phyloP scores from a whole-genome alignment of 2,113 vertebrate genomes.

The Anarhynchus alexandrinus region DNA sequence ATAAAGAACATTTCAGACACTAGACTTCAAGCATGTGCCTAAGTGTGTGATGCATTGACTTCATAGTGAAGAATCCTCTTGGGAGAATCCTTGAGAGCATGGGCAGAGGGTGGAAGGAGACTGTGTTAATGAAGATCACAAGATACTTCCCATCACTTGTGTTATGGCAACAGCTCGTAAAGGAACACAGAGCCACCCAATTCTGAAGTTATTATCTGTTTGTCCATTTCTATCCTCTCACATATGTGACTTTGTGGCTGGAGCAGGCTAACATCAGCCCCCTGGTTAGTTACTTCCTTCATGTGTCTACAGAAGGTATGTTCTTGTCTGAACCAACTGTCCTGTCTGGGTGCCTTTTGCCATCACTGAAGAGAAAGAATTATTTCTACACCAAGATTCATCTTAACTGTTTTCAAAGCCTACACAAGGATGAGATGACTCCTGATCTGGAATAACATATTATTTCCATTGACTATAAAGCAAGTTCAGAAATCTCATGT shows the following conservation, averaged over 20 bases:
- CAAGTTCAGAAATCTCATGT: not conserved
- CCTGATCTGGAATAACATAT: not conserved
- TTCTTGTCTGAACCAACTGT: not conserved
- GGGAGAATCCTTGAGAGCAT: not conserved
- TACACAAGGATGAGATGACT: not conserved
- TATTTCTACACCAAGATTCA: not conserved
- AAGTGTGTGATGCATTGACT: not conserved
- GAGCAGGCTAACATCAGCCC: not conserved
- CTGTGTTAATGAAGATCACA: not conserved
- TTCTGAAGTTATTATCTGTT: not conserved
- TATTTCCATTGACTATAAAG: not conserved
- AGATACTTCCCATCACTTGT: not conserved
- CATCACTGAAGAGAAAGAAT: not conserved
- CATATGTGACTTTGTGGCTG: not conserved
- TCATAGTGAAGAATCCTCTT: not conserved
- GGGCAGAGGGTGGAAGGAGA: not conserved
- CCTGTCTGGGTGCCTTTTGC: not conserved
- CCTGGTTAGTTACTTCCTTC: fast-evolving
- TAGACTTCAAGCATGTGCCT: not conserved
- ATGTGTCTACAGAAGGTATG: not conserved
- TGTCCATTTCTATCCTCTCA: not conserved
- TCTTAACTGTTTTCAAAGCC: not conserved
- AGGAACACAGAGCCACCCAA: fast-evolving
- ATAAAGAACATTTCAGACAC: not conserved
- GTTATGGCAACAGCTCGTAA: not conserved